A percentile compares a stretch with the other conserved stretches of the same genome.
These are phyloP conservation scores for Erpobdella octoculata DNA, from an alignment of 2,888 invertebrate species.

Conservation along the genomic window DNA sequence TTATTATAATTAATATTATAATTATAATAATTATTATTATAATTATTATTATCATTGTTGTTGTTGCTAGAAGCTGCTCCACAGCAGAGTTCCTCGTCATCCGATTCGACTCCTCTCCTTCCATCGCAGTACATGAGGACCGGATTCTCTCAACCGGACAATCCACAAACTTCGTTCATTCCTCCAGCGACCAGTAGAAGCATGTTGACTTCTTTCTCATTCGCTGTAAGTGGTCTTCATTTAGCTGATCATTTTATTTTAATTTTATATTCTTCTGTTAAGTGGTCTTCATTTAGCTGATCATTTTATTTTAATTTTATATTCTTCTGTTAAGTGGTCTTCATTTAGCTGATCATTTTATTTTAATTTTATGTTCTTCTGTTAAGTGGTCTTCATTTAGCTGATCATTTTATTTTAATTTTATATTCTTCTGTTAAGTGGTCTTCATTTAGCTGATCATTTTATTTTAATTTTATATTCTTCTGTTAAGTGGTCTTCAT, in stretches of 20 bases:
- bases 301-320: background rate
- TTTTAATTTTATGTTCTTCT: background rate
- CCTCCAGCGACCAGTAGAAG: background rate
- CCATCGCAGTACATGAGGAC: background rate
- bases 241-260: background rate
- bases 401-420: too few relatives aligned
- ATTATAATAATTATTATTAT: background rate
- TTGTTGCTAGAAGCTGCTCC: background rate
- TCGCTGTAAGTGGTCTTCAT: background rate
- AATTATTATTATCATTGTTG: background rate
- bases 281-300: background rate
- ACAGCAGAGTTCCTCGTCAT: background rate
- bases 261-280: background rate
- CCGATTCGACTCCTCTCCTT: background rate
- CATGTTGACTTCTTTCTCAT: background rate
- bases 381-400: background rate
- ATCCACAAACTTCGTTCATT: conserved; percentile 1
- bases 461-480: background rate
- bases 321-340: background rate
- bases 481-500: background rate
- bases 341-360: background rate
- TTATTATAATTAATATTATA: too few relatives aligned
- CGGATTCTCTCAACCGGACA: background rate
- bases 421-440: background rate
- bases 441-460: background rate